These are phyloP conservation scores for Grus americana DNA, from an alignment of 2,113 vertebrate species.

Conservation along the genomic window DNA sequence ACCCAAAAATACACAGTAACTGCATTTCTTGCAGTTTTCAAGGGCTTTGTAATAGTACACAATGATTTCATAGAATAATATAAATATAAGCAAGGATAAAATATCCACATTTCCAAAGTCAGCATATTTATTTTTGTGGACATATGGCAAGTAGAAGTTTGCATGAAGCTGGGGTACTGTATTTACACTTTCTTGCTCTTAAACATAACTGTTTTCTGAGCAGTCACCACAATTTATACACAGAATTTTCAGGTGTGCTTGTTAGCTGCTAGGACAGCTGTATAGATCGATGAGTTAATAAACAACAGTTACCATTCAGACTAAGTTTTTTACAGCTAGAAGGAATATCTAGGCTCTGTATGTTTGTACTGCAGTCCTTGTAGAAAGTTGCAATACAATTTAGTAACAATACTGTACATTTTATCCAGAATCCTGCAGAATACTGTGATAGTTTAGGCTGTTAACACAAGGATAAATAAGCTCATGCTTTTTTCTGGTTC, in stretches of 20 bases:
- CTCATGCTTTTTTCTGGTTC: background rate
- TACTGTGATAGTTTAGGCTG: background rate
- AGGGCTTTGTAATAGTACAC: slow-evolving; percentile 1
- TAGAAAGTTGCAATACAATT: background rate
- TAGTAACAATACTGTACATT: background rate
- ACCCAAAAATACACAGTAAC: background rate
- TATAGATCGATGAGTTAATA: background rate
- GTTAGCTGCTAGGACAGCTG: background rate
- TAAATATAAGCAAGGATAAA: background rate
- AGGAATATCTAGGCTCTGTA: background rate
- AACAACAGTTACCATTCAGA: background rate
- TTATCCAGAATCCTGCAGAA: background rate
- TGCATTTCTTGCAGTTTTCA: background rate
- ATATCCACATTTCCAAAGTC: background rate
- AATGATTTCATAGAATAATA: background rate
- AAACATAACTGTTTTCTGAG: background rate
- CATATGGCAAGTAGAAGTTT: background rate
- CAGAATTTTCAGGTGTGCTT: background rate
- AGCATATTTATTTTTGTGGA: background rate
- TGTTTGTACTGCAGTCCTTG: background rate
- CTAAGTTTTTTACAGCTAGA: background rate
- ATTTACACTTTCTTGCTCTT: background rate
- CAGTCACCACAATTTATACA: background rate
- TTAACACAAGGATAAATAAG: background rate
- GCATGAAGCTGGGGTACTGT: background rate